Evolutionary conservation across 2,797 vertebrate species (phyloP).

Genomic region (Urosaurus nigricauda): DNA sequence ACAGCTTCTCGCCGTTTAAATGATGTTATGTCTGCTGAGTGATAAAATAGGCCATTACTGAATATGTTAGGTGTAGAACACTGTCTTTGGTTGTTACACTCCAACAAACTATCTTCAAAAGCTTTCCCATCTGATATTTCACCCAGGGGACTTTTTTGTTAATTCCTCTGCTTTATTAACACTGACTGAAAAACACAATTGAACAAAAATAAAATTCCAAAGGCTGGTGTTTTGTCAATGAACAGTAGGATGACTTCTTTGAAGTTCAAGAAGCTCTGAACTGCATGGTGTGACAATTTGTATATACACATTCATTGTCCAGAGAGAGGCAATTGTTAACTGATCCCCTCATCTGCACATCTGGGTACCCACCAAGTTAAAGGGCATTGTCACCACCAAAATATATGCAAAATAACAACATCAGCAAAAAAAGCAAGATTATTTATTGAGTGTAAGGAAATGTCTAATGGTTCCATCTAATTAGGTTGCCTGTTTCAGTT

Average conservation of each 20-base stretch:
- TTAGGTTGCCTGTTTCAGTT: too few relatives aligned
- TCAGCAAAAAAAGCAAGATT: too few relatives aligned
- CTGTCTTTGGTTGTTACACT: conserved; percentile 48
- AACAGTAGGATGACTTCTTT: conserved; percentile 50
- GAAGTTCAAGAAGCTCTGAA: conserved; percentile 52
- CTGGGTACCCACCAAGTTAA: too few relatives aligned
- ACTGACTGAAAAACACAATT: conserved; percentile 39
- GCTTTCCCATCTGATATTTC: conserved; percentile 48
- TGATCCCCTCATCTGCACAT: too few relatives aligned
- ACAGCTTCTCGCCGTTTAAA: conserved; percentile 60
- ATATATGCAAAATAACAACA: too few relatives aligned
- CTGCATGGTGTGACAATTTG: conserved; percentile 16
- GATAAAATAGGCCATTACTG: conserved; percentile 66
- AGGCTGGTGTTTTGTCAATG: conserved; percentile 47
- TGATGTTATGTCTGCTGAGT: conserved; percentile 45
- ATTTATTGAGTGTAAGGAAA: too few relatives aligned
- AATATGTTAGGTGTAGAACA: conserved; percentile 53
- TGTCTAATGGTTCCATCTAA: too few relatives aligned
- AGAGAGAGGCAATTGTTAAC: too few relatives aligned
- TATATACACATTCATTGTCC: neutral
- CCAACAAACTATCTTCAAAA: conserved; percentile 35
- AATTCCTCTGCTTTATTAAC: conserved; percentile 50
- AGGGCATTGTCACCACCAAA: too few relatives aligned
- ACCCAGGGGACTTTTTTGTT: conserved; percentile 35
- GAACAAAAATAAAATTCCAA: conserved; percentile 51